Evolutionary conservation across 1,140 invertebrate genomes (phyloP).

Genomic region (Halyomorpha halys): DNA sequence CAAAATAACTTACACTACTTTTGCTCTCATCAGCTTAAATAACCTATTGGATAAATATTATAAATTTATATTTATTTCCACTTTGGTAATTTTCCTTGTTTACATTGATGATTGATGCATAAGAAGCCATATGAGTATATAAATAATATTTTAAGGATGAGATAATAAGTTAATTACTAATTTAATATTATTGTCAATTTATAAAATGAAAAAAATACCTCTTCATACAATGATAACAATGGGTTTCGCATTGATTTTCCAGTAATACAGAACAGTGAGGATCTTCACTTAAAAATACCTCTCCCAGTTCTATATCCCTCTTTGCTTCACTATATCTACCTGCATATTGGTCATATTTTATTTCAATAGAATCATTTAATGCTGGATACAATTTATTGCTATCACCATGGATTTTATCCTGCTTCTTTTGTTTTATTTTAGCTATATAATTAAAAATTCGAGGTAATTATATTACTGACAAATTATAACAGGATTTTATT

Average conservation of each 20-base stretch:
- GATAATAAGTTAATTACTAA: too few species aligned
- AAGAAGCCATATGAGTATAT: neutral
- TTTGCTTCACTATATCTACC: conserved; percentile 50
- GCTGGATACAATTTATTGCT: conserved; percentile 24
- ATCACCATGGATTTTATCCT: neutral
- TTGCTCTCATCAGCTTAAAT: too few species aligned
- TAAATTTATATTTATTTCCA: neutral
- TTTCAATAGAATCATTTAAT: conserved; percentile 34
- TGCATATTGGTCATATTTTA: conserved; percentile 38
- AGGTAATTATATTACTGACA: neutral
- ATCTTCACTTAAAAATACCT: conserved; percentile 59
- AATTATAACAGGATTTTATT: neutral
- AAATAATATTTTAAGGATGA: neutral
- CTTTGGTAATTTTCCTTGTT: neutral
- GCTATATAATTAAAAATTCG: neutral
- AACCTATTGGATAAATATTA: too few species aligned
- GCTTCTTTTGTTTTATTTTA: neutral
- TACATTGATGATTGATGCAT: neutral
- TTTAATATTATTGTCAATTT: too few species aligned
- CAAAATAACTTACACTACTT: too few species aligned
- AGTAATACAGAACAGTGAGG: conserved; percentile 62
- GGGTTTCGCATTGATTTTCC: conserved; percentile 53
- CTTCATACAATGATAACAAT: conserved; percentile 70
- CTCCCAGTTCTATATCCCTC: conserved; percentile 51
- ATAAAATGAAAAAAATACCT: conserved; percentile 37